Base-by-base conservation (phyloP, 2,797 vertebrate species). In the Pempheris klunzingeri region DNA sequence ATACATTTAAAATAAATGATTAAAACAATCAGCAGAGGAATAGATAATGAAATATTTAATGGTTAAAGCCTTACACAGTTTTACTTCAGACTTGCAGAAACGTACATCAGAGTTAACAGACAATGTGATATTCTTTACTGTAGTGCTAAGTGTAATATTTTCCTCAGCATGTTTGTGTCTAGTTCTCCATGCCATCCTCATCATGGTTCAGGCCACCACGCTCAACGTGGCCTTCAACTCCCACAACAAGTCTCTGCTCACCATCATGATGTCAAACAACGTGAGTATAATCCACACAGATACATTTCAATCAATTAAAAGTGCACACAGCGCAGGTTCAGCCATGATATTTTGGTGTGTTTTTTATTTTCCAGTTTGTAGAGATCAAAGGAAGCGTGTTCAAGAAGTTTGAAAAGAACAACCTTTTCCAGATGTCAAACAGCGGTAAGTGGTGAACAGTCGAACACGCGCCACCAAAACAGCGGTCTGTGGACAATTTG, bases 211-310 rank as follows among this genome's bases (percentile, higher is more conserved):
- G 91, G 98, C 98, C 85, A 99, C 98, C 52, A 99, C 98, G 15
- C 96, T 99, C 55, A 99, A 99, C 11, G 98, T 99, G 72, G 98
- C 98, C 75, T 99, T 99, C 93, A 99, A 99, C 89, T 99, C 98
- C 1, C 97, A 99, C 92, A 99, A 99, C 92, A 99, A 99, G 90
- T 99, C 98, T 6, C 92, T 99, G 66, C 96, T 99, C 66, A 99
- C 98, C 81, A 98, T 99, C 93, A 99, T 99, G 98, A 99, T 99
- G 98, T 99, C 98, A 30, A 99, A 99, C 88, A 99, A 99, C 44
- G 98, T 99, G 92, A 97, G 97, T 96, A 26, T 11, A 43, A 34
- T 14, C 2, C 52, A 39, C 50, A 46, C 41, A 38, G 17, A 28
- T 26, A 28, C 13, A 22, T 22, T 38, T 5, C 13, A 41, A 30